A percentile compares a stretch with the other conserved stretches of the same genome.
phyloP scores from a whole-genome alignment of 2,888 invertebrate species.

The Venusia cambrica region DNA sequence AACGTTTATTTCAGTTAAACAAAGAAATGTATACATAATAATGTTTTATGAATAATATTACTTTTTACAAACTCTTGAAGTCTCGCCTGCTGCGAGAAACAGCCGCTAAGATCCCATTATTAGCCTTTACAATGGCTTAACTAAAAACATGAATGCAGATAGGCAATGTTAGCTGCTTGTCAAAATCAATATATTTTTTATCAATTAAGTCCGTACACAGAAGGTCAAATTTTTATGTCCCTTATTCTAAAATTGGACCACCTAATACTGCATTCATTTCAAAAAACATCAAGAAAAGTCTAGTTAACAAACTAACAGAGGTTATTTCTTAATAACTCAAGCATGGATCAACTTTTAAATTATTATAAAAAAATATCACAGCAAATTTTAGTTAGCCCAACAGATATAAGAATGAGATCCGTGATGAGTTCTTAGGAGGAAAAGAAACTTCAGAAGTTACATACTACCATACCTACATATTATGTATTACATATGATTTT shows the following conservation, averaged over 20 bases:
- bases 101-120: slow-evolving; percentile 63
- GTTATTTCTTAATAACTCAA: slow-evolving; percentile 50
- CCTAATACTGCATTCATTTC: slow-evolving; percentile 46
- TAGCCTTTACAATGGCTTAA: slow-evolving; percentile 60
- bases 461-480: slow-evolving; percentile 37
- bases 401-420: slow-evolving; percentile 43
- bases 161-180: slow-evolving; percentile 41
- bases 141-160: slow-evolving; percentile 50
- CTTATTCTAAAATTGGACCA: slow-evolving; percentile 50
- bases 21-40: slow-evolving; percentile 70
- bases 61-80: slow-evolving; percentile 66
- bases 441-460: slow-evolving; percentile 35
- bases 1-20: slow-evolving; percentile 78
- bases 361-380: slow-evolving; percentile 78
- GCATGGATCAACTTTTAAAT: slow-evolving; percentile 55
- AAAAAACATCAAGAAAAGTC: slow-evolving; percentile 49
- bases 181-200: no score
- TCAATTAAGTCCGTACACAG: no score
- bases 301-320: slow-evolving; percentile 51
- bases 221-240: not conserved
- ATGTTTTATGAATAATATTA: slow-evolving; percentile 69
- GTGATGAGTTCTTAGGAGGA: slow-evolving; percentile 28
- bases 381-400: slow-evolving; percentile 72
- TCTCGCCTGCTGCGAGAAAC: slow-evolving; percentile 63
- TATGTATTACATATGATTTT: slow-evolving; percentile 43